Conservation (phyloP, 2,888 invertebrate genomes). For the Candidula unifasciata region DNA sequence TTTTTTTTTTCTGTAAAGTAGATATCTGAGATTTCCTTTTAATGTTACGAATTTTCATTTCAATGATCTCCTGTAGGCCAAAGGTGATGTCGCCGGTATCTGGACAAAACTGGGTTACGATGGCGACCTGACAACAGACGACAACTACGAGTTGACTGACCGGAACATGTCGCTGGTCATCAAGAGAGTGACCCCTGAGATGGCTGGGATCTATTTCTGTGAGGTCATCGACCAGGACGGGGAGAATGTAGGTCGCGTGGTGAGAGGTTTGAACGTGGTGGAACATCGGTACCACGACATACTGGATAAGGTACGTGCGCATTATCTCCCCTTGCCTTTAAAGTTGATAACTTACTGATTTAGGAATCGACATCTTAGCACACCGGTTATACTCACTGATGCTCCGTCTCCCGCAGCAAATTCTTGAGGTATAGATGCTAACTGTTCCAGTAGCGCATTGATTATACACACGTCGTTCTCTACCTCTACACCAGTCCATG, state of each 20-base stretch:
- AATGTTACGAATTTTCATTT: too few species aligned
- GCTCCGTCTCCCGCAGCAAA: too few species aligned
- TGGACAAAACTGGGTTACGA: neutral
- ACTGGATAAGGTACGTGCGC: slow-evolving; percentile 8
- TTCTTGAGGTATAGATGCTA: too few species aligned
- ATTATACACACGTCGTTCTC: too few species aligned
- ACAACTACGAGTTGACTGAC: neutral
- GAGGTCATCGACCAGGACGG: neutral
- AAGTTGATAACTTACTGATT: too few species aligned
- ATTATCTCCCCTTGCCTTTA: too few species aligned
- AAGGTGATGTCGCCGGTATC: neutral
- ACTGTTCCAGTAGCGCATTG: too few species aligned
- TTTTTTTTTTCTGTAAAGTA: too few species aligned
- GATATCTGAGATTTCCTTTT: too few species aligned
- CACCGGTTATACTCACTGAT: too few species aligned
- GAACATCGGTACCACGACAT: slow-evolving; percentile 17
- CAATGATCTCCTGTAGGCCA: neutral
- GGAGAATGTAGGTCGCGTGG: neutral
- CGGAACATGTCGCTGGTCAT: slow-evolving; percentile 19
- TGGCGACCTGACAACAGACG: neutral
- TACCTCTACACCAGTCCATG: too few species aligned
- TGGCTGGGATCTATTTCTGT: slow-evolving; percentile 40
- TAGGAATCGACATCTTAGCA: too few species aligned
- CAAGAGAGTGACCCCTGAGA: neutral
- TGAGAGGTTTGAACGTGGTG: slow-evolving; percentile 29